Base-by-base conservation (phyloP, 2,797 vertebrate genomes). In the Siniperca obscura region DNA sequence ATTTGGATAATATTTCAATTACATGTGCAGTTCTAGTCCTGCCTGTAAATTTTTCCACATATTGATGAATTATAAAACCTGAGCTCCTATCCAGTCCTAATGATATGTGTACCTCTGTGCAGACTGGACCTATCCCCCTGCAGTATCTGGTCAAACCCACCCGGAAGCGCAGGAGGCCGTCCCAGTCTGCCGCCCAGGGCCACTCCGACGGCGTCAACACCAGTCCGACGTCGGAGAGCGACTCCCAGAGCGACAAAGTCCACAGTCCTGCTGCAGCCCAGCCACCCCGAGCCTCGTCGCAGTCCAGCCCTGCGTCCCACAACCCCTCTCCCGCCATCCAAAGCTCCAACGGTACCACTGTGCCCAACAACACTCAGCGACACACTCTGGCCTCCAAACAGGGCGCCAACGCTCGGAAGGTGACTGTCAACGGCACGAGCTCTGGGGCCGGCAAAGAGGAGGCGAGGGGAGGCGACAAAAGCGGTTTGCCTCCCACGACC, bases 131-230 rank as follows among this genome's bases (percentile, higher is more conserved):
- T 40, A 94, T 99, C 74, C 97, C 98, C 0, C 93, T 99, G 86
- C 98, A 98, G 93, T 99, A 99, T 82, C 95, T 98, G 13, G 98
- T 99, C 74, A 98, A 98, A 81, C 98, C 98, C 2, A 94, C 96
- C 80, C 94, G 97, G 94, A 97, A 98, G 93, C 95, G 94, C 65
- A 71, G 92, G 81, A 86, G 93, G 88, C 81, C 87, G 25, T 93
- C 92, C 52, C 92, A 94, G 80, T 84, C 94, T 17, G 52, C 96
- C 57, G n/a, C 96, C 86, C 53, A 96, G 93, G 50, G 91, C 89
- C 93, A 96, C 56, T 95, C 96, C 0, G 97, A 97, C 67, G 95
- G 95, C 71, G 95, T 96, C 87, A 96, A 97, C 90, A 96, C 96
- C 77, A 97, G 97, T 62, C 96, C 97, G 1, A 96, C 96, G 7